A percentile compares a stretch with the other conserved stretches of the same genome.
Evolutionary conservation across 2,888 invertebrate genomes (phyloP).

Genomic region (Homarus gammarus): DNA sequence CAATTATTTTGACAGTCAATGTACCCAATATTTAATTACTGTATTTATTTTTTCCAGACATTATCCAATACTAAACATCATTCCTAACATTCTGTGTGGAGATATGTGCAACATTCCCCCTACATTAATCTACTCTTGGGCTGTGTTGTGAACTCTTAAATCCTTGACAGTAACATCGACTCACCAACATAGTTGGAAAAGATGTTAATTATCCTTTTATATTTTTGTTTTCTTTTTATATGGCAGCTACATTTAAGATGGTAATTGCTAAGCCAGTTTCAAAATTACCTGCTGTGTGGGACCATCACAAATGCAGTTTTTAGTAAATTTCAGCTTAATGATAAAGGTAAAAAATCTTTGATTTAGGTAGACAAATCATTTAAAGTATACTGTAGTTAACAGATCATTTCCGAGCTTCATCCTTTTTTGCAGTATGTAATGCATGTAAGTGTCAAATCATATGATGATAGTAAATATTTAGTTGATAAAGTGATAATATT

Average conservation of each 20-base stretch:
- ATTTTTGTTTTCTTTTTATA: background rate
- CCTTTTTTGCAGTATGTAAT: background rate
- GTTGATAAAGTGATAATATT: background rate
- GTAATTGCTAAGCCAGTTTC: background rate
- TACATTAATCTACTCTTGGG: background rate
- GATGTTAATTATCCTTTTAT: background rate
- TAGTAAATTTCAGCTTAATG: background rate
- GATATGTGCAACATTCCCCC: background rate
- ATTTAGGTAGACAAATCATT: background rate
- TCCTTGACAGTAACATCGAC: background rate
- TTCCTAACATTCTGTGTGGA: background rate
- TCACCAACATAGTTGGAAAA: background rate
- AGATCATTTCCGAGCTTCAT: background rate
- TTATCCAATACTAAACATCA: background rate
- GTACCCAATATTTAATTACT: too few relatives aligned
- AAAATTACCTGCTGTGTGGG: slow-evolving; percentile 2
- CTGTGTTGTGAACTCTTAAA: background rate
- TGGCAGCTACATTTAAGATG: background rate
- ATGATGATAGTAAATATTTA: background rate
- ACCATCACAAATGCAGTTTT: slow-evolving; percentile 11
- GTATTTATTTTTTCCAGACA: too few relatives aligned
- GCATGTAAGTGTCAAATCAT: background rate
- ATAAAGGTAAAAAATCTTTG: too few relatives aligned
- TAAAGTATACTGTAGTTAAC: background rate
- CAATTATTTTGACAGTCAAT: too few relatives aligned